Evolutionary conservation across 1,140 invertebrate genomes (phyloP).

Genomic region (Daktulosphaira vitifoliae): DNA sequence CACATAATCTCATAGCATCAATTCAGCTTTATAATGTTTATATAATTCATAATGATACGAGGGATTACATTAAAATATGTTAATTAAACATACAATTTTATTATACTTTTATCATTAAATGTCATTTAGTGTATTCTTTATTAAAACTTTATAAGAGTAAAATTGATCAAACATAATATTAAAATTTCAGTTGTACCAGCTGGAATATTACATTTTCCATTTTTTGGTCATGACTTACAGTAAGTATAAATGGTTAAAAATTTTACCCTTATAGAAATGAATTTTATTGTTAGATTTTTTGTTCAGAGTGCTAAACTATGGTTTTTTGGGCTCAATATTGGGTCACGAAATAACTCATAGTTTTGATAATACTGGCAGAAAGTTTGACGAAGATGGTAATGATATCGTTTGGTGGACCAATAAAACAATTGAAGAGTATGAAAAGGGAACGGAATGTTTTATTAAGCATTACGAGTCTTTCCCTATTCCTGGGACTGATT

Average conservation of each 20-base stretch:
- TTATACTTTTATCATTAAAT: no score
- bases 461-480: conserved; percentile 78
- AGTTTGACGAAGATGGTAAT: conserved; percentile 64
- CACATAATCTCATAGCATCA: no score
- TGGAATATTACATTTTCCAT: conserved; percentile 61
- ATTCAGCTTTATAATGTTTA: no score
- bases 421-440: conserved; percentile 57
- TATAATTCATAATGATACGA: no score
- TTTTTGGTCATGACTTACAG: conserved; percentile 61
- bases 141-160: no score
- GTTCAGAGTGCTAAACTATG: conserved; percentile 53
- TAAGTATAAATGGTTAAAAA: no score
- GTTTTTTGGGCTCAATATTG: conserved; percentile 65
- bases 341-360: conserved; percentile 68
- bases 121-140: no score
- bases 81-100: no score
- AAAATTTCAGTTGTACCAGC: conserved; percentile 60
- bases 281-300: neutral
- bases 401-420: conserved; percentile 79
- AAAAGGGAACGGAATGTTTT: conserved; percentile 72
- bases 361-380: conserved; percentile 66
- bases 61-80: no score
- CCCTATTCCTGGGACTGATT: conserved; percentile 54
- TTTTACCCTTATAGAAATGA: neutral
- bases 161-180: no score